These are phyloP conservation scores for Allobates femoralis DNA, from an alignment of 2,797 vertebrate genomes.

Conservation along the genomic window DNA sequence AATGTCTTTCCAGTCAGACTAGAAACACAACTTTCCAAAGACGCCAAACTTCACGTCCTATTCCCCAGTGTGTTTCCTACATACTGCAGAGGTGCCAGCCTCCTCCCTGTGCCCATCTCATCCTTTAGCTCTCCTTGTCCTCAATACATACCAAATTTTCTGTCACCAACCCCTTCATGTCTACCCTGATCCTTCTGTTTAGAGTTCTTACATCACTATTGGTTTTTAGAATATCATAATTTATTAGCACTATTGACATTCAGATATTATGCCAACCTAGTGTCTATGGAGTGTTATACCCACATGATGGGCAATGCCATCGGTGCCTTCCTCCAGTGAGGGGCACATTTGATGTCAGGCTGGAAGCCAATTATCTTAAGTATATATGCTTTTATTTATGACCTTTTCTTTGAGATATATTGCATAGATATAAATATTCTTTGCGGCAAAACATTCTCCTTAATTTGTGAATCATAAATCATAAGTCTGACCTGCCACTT, in stretches of 20 bases:
- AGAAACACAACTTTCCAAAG: conserved; percentile 26
- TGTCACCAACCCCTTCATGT: no score
- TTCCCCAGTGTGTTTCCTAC: not conserved
- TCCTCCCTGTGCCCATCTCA: not conserved
- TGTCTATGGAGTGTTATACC: not conserved
- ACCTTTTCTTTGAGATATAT: not conserved
- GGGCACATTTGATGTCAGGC: not conserved
- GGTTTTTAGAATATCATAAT: not conserved
- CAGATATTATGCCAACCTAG: not conserved
- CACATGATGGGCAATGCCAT: not conserved
- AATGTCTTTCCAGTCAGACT: not conserved
- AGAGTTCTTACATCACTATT: not conserved
- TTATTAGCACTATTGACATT: not conserved
- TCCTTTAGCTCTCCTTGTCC: conserved; percentile 22
- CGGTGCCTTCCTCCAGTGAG: not conserved
- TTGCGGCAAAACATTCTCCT: not conserved
- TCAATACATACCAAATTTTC: not conserved
- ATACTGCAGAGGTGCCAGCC: not conserved
- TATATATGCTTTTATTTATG: not conserved
- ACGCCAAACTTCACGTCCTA: conserved; percentile 11
- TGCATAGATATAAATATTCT: not conserved
- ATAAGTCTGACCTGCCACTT: not conserved
- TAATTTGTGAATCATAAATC: not conserved
- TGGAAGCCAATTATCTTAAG: not conserved
- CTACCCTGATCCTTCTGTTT: not conserved